A percentile compares a stretch with the other conserved stretches of the same genome.
phyloP scores from a whole-genome alignment of 2,888 invertebrate species.

The Creontiades dilutus region DNA sequence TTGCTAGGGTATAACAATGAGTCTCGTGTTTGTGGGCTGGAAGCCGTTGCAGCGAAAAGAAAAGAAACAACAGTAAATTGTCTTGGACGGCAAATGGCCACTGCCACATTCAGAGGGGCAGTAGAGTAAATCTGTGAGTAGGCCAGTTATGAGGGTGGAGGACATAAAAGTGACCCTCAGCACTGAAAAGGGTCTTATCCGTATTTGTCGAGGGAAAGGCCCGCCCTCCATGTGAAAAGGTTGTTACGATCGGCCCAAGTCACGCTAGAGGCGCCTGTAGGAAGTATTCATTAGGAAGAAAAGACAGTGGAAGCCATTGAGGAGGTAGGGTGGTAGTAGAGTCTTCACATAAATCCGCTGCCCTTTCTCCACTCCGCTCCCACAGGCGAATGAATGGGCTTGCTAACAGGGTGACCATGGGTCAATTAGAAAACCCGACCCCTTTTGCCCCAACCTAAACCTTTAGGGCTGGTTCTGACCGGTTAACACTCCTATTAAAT shows the following conservation, averaged over 20 bases:
- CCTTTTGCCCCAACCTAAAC: slow-evolving; percentile 45
- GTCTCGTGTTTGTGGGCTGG: not conserved
- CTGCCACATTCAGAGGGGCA: slow-evolving; percentile 53
- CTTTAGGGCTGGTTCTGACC: slow-evolving; percentile 67
- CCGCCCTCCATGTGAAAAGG: slow-evolving; percentile 47
- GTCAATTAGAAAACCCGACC: slow-evolving; percentile 72
- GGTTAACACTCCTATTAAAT: slow-evolving; percentile 72
- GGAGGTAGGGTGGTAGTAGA: slow-evolving; percentile 15
- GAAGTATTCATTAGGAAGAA: slow-evolving; percentile 66
- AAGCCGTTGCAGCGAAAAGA: slow-evolving; percentile 1
- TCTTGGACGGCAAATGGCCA: slow-evolving; percentile 28
- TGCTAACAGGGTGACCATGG: slow-evolving; percentile 73
- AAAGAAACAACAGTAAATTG: slow-evolving; percentile 51
- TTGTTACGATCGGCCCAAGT: slow-evolving; percentile 53
- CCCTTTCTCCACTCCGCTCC: slow-evolving; percentile 32
- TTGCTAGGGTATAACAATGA: not conserved
- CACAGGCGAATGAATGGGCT: slow-evolving; percentile 64
- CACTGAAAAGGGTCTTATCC: slow-evolving; percentile 53
- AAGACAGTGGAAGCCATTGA: slow-evolving; percentile 58
- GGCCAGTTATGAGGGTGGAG: slow-evolving; percentile 56
- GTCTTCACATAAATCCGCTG: slow-evolving; percentile 66
- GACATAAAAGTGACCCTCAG: slow-evolving; percentile 64
- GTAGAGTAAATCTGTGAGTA: slow-evolving; percentile 61
- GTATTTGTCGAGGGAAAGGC: slow-evolving; percentile 35
- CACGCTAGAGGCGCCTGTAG: slow-evolving; percentile 48